Evolutionary conservation across 92 coral and sea anemone genomes (phyloP).

Genomic region (Paragorgia papillata): DNA sequence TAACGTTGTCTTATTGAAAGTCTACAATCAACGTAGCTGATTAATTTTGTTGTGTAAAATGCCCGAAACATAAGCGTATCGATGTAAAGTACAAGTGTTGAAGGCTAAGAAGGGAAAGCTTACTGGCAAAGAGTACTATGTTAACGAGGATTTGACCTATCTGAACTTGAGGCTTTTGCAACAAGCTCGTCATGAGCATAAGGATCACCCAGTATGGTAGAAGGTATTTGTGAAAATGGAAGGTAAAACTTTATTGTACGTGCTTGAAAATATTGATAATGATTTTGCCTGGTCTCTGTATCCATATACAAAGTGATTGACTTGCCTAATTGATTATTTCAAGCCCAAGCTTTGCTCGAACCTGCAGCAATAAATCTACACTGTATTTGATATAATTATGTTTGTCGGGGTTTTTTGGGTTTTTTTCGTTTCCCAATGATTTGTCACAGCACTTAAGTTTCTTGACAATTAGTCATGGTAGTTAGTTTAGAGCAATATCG

Average conservation of each 20-base stretch:
- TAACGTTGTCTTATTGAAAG: too few relatives aligned
- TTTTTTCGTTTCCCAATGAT: neutral
- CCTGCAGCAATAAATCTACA: too few relatives aligned
- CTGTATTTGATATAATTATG: neutral
- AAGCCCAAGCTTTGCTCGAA: too few relatives aligned
- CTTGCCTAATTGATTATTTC: too few relatives aligned
- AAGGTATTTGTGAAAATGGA: conserved; percentile 16
- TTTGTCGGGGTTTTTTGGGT: neutral
- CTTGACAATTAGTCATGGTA: conserved; percentile 26
- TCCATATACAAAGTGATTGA: neutral
- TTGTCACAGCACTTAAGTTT: neutral
- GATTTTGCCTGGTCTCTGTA: neutral
- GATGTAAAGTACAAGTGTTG: neutral
- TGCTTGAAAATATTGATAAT: neutral
- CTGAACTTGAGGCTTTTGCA: neutral
- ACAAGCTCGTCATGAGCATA: neutral
- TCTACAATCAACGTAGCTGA: too few relatives aligned
- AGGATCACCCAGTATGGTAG: conserved; percentile 4
- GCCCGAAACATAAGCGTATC: too few relatives aligned
- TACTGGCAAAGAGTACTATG: neutral
- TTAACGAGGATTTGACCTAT: neutral
- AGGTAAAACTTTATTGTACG: neutral
- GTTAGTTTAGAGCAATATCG: conserved; percentile 48
- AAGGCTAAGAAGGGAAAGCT: neutral
- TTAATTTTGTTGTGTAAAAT: too few relatives aligned